These are phyloP conservation scores for Theristicus caerulescens DNA, from an alignment of 2,113 vertebrate species.

Conservation along the genomic window DNA sequence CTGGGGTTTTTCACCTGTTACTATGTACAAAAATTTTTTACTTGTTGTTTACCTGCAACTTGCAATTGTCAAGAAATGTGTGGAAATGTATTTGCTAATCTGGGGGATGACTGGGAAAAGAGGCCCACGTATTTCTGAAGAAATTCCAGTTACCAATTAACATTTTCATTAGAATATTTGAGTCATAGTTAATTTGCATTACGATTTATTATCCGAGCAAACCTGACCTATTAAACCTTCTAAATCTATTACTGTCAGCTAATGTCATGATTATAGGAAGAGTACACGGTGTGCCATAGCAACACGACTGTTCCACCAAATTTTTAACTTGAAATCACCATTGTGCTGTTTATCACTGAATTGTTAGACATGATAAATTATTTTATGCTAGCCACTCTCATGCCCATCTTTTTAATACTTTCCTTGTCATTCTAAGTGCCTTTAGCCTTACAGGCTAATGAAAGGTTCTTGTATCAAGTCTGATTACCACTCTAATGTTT, in stretches of 20 bases:
- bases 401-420: conserved; percentile 47
- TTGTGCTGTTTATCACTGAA: conserved; percentile 35
- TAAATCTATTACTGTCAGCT: conserved; percentile 54
- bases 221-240: conserved; percentile 43
- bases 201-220: conserved; percentile 53
- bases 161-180: conserved; percentile 56
- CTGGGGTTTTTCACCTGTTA: background rate
- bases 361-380: conserved; percentile 41
- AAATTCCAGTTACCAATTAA: conserved; percentile 43
- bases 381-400: conserved; percentile 7
- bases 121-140: background rate
- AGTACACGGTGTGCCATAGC: background rate
- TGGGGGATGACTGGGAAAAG: background rate
- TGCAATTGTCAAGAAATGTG: background rate
- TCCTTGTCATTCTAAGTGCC: conserved; percentile 54
- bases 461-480: conserved; percentile 65
- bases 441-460: conserved; percentile 65
- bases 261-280: conserved; percentile 45
- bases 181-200: conserved; percentile 50
- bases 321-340: conserved; percentile 7
- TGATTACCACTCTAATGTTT: conserved; percentile 73
- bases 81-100: background rate
- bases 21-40: background rate
- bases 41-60: background rate
- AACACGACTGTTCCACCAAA: background rate